Evolutionary conservation across 2,113 vertebrate species (phyloP).

Genomic region (Callipepla squamata): DNA sequence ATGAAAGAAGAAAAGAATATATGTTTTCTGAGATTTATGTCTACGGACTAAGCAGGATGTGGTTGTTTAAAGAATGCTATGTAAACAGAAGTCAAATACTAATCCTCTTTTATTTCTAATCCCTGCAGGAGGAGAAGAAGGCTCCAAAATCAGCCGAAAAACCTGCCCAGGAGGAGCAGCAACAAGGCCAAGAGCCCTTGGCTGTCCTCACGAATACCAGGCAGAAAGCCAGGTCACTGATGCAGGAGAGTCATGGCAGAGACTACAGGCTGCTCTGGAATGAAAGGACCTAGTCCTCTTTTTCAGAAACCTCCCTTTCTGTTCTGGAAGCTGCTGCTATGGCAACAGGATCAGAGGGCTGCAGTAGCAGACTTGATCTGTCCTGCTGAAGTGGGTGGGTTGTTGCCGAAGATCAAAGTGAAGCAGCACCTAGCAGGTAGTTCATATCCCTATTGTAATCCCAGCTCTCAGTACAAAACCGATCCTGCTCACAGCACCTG

Average conservation of each 20-base stretch:
- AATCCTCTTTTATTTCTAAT: neutral
- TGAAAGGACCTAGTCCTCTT: neutral
- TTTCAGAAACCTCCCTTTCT: neutral
- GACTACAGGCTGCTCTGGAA: neutral
- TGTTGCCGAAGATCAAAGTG: neutral
- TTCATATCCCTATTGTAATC: neutral
- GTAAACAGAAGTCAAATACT: neutral
- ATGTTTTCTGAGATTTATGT: neutral
- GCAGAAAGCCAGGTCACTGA: neutral
- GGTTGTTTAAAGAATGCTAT: neutral
- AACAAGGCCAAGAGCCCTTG: neutral
- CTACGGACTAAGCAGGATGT: neutral
- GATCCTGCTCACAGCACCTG: neutral
- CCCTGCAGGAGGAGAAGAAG: neutral
- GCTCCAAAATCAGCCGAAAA: neutral
- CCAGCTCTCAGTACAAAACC: neutral
- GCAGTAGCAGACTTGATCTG: neutral
- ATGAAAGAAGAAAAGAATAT: neutral
- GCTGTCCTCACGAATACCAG: neutral
- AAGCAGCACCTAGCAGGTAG: neutral
- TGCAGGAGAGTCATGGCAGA: fast-evolving
- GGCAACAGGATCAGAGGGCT: neutral
- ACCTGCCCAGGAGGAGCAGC: neutral
- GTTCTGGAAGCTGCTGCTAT: neutral
- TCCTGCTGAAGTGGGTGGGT: neutral